Conservation (phyloP, 1,140 invertebrate species). For the Sipha flava region DNA sequence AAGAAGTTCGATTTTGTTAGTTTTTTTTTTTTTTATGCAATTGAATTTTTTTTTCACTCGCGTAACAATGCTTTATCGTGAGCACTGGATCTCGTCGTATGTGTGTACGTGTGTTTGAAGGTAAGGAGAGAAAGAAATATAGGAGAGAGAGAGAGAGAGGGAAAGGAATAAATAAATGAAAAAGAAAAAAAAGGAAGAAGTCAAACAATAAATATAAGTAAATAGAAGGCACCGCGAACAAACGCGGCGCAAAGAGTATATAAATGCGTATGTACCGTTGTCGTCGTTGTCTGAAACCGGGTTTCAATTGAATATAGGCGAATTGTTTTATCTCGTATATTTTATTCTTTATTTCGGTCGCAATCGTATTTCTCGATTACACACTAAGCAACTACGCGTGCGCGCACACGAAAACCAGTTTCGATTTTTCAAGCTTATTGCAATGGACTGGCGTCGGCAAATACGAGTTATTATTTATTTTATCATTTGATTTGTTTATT, state of each 20-base stretch:
- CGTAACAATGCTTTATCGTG: constrained; percentile 28
- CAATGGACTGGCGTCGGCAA: background rate
- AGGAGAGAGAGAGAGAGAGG: background rate
- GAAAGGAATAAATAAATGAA: background rate
- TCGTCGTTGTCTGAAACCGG: background rate
- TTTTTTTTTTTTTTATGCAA: background rate
- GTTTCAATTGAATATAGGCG: constrained; percentile 30
- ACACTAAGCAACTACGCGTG: too few species aligned
- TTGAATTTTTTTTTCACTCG: background rate
- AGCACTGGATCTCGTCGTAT: constrained; percentile 21
- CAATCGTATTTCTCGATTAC: background rate
- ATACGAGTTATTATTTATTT: background rate
- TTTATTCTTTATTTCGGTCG: constrained; percentile 5
- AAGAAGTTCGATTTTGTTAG: constrained; percentile 15
- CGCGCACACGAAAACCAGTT: constrained; percentile 13
- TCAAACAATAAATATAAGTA: constrained; percentile 22
- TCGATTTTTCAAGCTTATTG: constrained; percentile 4
- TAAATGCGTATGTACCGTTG: background rate
- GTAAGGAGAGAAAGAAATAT: background rate
- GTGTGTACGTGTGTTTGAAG: background rate
- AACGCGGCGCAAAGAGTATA: constrained; percentile 6
- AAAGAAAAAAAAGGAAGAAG: background rate
- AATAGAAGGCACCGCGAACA: background rate
- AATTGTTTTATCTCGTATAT: constrained; percentile 27
- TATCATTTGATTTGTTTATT: constrained; percentile 1